Conservation (phyloP, 2,888 invertebrate genomes). For the Drosophila neonasuta region DNA sequence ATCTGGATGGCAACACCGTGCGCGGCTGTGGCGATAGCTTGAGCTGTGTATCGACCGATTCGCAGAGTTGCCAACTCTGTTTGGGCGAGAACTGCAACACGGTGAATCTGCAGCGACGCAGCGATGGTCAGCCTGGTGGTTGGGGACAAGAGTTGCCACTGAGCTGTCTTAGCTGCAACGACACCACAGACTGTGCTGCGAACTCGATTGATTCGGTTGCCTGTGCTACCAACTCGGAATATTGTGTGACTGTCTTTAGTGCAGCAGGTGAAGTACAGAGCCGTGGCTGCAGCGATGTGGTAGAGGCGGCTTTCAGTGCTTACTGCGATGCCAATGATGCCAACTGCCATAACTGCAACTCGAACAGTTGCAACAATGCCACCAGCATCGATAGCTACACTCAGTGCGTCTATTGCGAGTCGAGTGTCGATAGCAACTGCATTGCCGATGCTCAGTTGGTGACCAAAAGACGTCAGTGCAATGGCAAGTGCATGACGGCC, state of each 20-base stretch:
- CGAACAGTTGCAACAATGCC: constrained; percentile 76
- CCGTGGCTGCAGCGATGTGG: constrained; percentile 73
- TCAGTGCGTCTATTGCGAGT: constrained; percentile 75
- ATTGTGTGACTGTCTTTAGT: constrained; percentile 77
- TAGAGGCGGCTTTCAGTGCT: constrained; percentile 55
- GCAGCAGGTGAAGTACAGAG: constrained; percentile 47
- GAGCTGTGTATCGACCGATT: constrained; percentile 47
- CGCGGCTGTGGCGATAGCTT: constrained; percentile 74
- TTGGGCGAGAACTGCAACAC: constrained; percentile 67
- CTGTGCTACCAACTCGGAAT: constrained; percentile 51
- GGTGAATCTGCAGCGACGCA: constrained; percentile 63
- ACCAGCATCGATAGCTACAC: constrained; percentile 50
- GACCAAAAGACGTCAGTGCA: constrained; percentile 61
- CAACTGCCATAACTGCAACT: constrained; percentile 77
- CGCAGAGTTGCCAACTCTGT: constrained; percentile 61
- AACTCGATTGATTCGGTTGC: not conserved
- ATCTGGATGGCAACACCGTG: constrained; percentile 57
- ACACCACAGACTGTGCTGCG: constrained; percentile 45
- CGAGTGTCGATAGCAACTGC: constrained; percentile 57
- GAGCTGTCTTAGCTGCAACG: constrained; percentile 66
- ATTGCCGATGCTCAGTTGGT: constrained; percentile 47
- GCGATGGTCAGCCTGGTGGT: constrained; percentile 72
- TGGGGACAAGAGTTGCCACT: constrained; percentile 78
- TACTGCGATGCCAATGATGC: constrained; percentile 68
- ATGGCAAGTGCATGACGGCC: constrained; percentile 76